These are phyloP conservation scores for Calypte anna DNA, from an alignment of 2,113 vertebrate genomes.

Conservation along the genomic window DNA sequence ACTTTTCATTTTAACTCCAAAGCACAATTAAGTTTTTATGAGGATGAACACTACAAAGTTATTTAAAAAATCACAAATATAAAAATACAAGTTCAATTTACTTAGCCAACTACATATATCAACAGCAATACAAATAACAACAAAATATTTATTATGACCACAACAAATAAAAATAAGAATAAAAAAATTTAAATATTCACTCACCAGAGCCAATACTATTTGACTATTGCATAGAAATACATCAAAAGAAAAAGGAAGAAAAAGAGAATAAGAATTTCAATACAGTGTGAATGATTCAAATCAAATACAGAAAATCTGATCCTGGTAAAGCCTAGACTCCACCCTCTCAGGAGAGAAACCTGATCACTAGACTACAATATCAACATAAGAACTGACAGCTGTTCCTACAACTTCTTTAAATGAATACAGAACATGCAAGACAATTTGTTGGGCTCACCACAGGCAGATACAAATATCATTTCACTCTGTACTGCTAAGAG, in stretches of 20 bases:
- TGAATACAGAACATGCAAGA: background rate
- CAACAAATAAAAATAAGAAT: background rate
- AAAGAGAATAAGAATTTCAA: conserved; percentile 31
- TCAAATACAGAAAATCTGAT: background rate
- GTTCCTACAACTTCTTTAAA: background rate
- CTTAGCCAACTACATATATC: background rate
- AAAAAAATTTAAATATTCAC: conserved; percentile 24
- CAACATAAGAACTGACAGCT: background rate
- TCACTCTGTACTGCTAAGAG: background rate
- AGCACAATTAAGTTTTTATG: background rate
- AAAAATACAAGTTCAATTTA: background rate
- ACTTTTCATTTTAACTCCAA: background rate
- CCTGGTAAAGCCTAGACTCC: background rate
- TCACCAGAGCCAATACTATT: conserved; percentile 23
- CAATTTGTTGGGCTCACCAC: background rate
- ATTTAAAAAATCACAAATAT: background rate
- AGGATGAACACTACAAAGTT: background rate
- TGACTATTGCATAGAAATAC: conserved; percentile 16
- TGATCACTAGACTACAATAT: background rate
- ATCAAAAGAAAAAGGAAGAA: background rate
- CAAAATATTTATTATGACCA: background rate
- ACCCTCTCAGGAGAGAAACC: background rate
- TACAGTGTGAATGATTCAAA: background rate
- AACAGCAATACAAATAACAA: background rate
- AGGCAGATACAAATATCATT: background rate